Evolutionary conservation across 2,113 vertebrate species (phyloP), one percentile per base, ranked within the genome.

Genomic region (Phocoena sinus): DNA sequence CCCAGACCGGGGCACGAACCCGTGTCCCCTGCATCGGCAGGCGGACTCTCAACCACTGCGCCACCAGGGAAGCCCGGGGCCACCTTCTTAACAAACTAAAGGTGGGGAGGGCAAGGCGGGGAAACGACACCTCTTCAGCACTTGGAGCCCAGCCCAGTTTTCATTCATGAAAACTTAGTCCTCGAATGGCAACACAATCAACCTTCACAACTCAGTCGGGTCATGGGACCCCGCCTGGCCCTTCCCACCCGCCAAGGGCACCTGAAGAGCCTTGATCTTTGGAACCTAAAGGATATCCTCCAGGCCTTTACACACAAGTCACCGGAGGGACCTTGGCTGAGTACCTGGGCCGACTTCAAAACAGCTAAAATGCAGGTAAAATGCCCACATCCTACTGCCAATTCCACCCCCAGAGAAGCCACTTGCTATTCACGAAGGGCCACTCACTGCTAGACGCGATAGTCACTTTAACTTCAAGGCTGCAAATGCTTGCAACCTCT

Each of bases 401-500:
- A 36, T 63, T 23, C 56, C 20, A 90, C 53, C 10, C 70, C 21
- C 2, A 77, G 11, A 92, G 63, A 53, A 81, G 47, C 84, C 31
- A 38, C 33, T 36, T 84, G 53, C 53, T 74, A 63, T 50, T 88
- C 41, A 63, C 41, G n/a, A 96, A 92, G 15, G 44, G 26, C n/a
- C 47, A 91, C 33, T 91, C 65, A 89, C 47, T 93, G 18, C n/a
- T 94, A 96, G 88, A 93, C 25, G 95, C 31, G 80, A 85, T 3
- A 89, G 33, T 92, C 53, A 87, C 5, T 91, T 70, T 67, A 92
- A 85, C 58, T 36, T 94, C 65, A 89, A 88, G 56, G 56, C 23
- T 94, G 60, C 44, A 96, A 81, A 81, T 58, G n/a, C 67, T 73
- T 89, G 7, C 53, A 67, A 90, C 96, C 31, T 71, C 73, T 23